phyloP scores from a whole-genome alignment of 1,140 invertebrate species.

The Drosophila sulfurigaster region DNA sequence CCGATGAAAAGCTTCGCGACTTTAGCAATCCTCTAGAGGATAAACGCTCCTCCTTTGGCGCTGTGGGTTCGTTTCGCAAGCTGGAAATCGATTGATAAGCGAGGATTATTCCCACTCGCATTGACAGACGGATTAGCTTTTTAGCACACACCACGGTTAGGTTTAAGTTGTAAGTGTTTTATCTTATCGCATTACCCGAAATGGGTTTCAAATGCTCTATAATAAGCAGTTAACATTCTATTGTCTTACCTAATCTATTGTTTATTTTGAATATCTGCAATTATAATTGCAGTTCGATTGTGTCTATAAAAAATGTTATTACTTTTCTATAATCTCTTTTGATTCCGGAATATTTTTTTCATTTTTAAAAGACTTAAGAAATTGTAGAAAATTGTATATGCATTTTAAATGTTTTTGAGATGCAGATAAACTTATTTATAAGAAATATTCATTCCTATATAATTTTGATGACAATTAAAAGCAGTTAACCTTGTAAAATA shows the following conservation, averaged over 20 bases:
- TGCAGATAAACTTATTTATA: too few species aligned
- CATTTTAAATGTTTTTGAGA: too few species aligned
- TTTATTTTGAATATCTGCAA: not conserved
- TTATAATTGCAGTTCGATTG: not conserved
- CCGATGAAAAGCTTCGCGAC: conserved; percentile 87
- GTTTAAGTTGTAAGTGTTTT: conserved; percentile 1
- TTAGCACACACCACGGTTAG: not conserved
- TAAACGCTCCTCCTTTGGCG: conserved; percentile 86
- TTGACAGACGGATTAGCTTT: conserved; percentile 28
- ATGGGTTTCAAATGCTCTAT: not conserved
- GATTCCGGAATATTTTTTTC: too few species aligned
- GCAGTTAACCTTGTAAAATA: too few species aligned
- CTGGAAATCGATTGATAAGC: conserved; percentile 67
- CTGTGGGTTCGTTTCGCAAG: conserved; percentile 87
- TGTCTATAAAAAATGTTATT: not conserved
- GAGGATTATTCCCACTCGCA: conserved; percentile 12
- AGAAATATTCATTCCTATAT: too few species aligned
- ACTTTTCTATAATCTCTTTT: too few species aligned
- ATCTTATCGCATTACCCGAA: conserved; percentile 24
- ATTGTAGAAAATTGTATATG: too few species aligned
- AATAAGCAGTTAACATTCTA: not conserved
- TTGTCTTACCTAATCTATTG: not conserved
- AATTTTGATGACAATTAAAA: too few species aligned
- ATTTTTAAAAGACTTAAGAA: too few species aligned
- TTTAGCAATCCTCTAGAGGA: conserved; percentile 81